These are phyloP conservation scores for Tribolium freemani DNA, from an alignment of 2,888 invertebrate genomes.

Conservation along the genomic window DNA sequence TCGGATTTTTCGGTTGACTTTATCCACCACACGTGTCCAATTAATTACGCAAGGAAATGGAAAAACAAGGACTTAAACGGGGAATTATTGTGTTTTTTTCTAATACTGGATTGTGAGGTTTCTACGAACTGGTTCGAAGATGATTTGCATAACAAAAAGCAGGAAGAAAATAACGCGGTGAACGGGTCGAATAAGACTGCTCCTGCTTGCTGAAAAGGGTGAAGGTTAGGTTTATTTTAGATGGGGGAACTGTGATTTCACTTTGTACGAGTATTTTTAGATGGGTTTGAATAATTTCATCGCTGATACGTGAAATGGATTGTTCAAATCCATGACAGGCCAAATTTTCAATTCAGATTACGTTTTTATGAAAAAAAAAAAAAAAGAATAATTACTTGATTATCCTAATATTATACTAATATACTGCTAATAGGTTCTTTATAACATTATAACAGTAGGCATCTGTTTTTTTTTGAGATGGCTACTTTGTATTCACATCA, in stretches of 20 bases:
- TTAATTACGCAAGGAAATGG: constrained; percentile 15
- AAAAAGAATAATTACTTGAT: too few species aligned
- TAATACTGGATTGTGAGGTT: neutral
- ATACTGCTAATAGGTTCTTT: too few species aligned
- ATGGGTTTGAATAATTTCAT: neutral
- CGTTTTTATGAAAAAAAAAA: too few species aligned
- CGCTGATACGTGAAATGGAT: neutral
- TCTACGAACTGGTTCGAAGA: constrained; percentile 1
- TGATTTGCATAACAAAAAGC: constrained; percentile 15
- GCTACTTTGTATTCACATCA: too few species aligned
- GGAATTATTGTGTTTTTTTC: neutral
- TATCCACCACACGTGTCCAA: constrained; percentile 3
- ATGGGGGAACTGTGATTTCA: neutral
- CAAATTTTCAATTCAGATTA: too few species aligned
- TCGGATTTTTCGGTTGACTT: constrained; percentile 1
- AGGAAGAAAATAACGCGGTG: constrained; percentile 3
- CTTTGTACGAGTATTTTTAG: neutral
- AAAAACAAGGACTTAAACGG: neutral
- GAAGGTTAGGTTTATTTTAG: constrained; percentile 15
- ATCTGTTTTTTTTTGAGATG: too few species aligned
- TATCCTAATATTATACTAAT: too few species aligned
- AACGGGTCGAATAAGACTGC: neutral
- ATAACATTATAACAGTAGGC: too few species aligned
- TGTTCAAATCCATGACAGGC: neutral
- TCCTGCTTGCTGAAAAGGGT: constrained; percentile 1